phyloP scores from a whole-genome alignment of 2,888 invertebrate species.

The Rotaria sp. region DNA sequence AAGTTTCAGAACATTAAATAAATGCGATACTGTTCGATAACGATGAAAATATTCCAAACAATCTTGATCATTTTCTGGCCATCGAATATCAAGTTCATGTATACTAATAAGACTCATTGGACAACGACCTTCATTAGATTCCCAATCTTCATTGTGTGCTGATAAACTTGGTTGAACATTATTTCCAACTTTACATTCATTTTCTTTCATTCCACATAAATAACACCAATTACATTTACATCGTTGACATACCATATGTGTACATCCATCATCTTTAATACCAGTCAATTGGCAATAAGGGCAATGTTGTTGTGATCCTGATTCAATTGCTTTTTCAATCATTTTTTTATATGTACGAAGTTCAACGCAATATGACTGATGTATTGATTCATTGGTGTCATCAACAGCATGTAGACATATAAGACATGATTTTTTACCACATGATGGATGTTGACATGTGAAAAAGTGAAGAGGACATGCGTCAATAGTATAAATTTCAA shows the following conservation, averaged over 20 bases:
- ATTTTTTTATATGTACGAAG: background rate
- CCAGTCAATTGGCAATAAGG: background rate
- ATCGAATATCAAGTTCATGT: background rate
- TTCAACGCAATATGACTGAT: background rate
- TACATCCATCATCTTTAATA: background rate
- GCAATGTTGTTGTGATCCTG: background rate
- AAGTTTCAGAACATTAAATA: background rate
- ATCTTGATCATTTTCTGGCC: background rate
- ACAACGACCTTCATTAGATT: background rate
- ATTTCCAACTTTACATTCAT: background rate
- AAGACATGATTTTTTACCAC: background rate
- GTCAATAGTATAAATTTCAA: background rate
- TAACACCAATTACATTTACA: background rate
- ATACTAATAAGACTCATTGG: background rate
- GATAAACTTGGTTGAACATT: background rate
- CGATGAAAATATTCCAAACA: background rate
- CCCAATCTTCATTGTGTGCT: background rate
- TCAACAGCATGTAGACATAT: background rate
- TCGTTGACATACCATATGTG: background rate
- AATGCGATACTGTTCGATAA: background rate
- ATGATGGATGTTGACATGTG: background rate
- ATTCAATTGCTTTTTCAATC: background rate
- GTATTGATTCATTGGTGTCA: background rate
- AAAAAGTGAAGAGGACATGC: background rate
- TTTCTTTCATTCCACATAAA: slow-evolving; percentile 13